Percentiles rank a stretch among this genome's conserved stretches.
phyloP scores from a whole-genome alignment of 2,113 vertebrate genomes.

The Ia io region DNA sequence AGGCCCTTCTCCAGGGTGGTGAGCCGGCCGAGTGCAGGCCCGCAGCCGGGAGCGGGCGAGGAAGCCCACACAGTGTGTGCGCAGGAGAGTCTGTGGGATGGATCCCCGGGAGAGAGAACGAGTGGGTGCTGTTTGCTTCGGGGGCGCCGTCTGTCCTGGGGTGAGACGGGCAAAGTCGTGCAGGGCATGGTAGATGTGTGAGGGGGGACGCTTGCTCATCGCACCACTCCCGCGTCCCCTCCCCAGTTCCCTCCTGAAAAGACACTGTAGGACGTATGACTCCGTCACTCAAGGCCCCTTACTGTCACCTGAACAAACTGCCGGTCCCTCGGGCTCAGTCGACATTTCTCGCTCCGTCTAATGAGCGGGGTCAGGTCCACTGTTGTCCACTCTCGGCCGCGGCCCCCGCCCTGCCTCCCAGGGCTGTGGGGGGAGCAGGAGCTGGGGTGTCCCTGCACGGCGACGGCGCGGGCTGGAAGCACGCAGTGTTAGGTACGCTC shows the following conservation, averaged over 20 bases:
- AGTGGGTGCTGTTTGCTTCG: not conserved
- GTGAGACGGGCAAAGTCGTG: not conserved
- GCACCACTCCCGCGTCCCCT: not conserved
- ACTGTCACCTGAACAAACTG: not conserved
- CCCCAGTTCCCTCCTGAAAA: not conserved
- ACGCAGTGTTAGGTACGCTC: too few relatives aligned
- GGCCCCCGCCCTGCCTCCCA: too few relatives aligned
- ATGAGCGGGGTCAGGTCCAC: not conserved
- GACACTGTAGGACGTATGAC: too few relatives aligned
- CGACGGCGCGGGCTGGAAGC: not conserved
- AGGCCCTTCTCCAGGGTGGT: not conserved
- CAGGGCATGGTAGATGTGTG: not conserved
- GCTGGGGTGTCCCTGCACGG: too few relatives aligned
- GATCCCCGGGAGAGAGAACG: too few relatives aligned
- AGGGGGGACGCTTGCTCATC: not conserved
- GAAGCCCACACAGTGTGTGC: rapidly evolving
- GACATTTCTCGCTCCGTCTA: not conserved
- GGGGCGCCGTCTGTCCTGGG: not conserved
- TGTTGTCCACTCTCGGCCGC: not conserved
- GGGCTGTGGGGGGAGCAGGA: too few relatives aligned
- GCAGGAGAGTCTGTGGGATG: not conserved
- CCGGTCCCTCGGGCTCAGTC: not conserved
- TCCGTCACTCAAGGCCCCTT: not conserved
- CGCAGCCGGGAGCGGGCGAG: not conserved
- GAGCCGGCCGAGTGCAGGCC: not conserved